Evolutionary conservation across 2,797 vertebrate genomes (phyloP), one percentile per base, ranked within the genome.

Genomic region (Triplophysa bombifrons): DNA sequence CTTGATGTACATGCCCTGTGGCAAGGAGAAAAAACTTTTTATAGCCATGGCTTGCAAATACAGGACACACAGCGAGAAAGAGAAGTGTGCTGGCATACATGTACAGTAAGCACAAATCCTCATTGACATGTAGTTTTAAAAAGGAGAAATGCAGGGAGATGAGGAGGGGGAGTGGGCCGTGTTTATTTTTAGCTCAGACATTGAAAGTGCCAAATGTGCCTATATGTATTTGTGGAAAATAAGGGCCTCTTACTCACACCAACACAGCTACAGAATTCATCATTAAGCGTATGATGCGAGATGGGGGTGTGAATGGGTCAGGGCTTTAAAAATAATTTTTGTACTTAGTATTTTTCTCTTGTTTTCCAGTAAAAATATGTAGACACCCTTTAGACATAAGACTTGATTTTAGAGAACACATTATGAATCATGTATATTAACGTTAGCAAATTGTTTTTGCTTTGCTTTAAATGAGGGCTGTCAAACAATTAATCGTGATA

Each of bases 1-100:
- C 90, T 99, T 99, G 93, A 99, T 99, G 90, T 99, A 99, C 97
- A 99, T 99, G 88, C 98, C 98, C 98, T 99, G 93, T 86, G 83
- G 82, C 71, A 76, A 84, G 80, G 61, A 82, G 72, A 87, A 56
- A 30, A 84, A 58, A 75, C 53, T 80, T 16, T 82, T 84, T 69
- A 82, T 30, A 76, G 50, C 13, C 67, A 67, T 19, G 71, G 60
- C 66, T 51, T 72, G 65, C 67, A 80, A 82, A 72, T 73, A 66
- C 25, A 19, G 30, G 69, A 70, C 75, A 72, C 53, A 80, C 66
- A 56, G 27, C 71, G 51, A 68, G 27, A 61, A 50, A 53, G 41
- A 68, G 22, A 72, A 63, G 74, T 75, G 41, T 71, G 64, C 55
- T 76, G 34, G 63, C 78, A 78, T 53, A 79, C 76, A 77, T 72